Base-by-base conservation (phyloP, 2,888 invertebrate genomes). In the Meiosimyza platycephala region DNA sequence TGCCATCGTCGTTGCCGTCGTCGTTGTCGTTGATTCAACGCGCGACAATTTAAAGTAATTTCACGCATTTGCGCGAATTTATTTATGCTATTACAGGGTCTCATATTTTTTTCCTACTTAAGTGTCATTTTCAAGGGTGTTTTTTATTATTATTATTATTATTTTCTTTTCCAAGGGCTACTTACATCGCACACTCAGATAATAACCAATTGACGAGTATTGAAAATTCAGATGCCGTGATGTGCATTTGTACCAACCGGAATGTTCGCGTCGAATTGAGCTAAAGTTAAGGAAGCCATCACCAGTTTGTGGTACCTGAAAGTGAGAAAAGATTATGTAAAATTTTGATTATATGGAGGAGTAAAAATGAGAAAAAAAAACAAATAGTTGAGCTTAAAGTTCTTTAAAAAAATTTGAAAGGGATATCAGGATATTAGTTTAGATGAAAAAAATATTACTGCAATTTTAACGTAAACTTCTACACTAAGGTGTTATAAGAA, bases 231-330 rank as follows among this genome's bases (percentile, higher is more conserved):
- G 90, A 90, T 96, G 95, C 65, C 92, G 90, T 72, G 95, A 94
- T 69, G 94, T 92, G 88, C 96, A 96, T 85, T 95, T 94, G 89
- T 96, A 96, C 96, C 96, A 96, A 83, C 96, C 96, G 72, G 94
- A 94, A 89, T 96, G 94, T 78, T 93, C 91, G 66, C 93, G 89
- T 69, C 91, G 89, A 84, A 96, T 93, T 80, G 92, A 90, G 67
- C 92, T 92, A 89, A 96, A 96, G 88, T 96, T 96, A 74, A 96
- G 90, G 85, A 93, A 95, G 72, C 96, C 94, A 82, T 93, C 93
- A 67, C 91, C 91, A 76, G 91, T 90, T 87, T 93, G 93, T 78
- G 91, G 90, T 74, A 93, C 91, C 85, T 88, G 80, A n/a, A 74
- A 75, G 13, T 50, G 69, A 50, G 47, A 66, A 40, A 64, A 40